These are phyloP conservation scores for Myrmecophaga tridactyla DNA, from an alignment of 2,113 vertebrate genomes.

Conservation along the genomic window DNA sequence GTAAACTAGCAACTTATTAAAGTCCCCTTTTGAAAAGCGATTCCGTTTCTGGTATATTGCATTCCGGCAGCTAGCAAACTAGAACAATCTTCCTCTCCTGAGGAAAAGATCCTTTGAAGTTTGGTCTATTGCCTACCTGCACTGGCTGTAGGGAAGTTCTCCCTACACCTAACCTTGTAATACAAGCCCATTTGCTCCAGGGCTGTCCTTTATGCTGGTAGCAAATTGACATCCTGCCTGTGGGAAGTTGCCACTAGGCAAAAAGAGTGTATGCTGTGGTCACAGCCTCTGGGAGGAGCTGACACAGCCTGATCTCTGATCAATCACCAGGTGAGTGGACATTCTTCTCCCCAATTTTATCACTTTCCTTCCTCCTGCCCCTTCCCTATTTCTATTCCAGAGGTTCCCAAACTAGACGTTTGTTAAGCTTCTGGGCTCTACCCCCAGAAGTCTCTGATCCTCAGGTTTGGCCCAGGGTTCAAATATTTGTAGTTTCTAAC, in stretches of 20 bases:
- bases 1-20: too few species aligned
- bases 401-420: not conserved
- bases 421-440: not conserved
- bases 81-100: not conserved
- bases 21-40: too few species aligned
- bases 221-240: not conserved
- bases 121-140: not conserved
- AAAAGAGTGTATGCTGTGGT: too few species aligned
- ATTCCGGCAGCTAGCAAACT: too few species aligned
- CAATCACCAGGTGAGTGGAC: not conserved
- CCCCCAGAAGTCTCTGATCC: not conserved
- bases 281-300: not conserved
- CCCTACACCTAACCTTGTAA: not conserved
- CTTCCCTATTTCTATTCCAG: not conserved
- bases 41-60: too few species aligned
- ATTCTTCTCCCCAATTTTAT: not conserved
- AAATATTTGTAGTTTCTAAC: not conserved
- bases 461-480: not conserved
- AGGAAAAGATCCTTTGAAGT: not conserved
- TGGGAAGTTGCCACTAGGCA: not conserved
- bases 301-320: not conserved
- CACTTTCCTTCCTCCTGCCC: not conserved
- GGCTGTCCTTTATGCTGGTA: not conserved
- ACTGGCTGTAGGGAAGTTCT: not conserved
- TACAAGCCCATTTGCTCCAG: not conserved